Evolutionary conservation across 1,140 invertebrate species (phyloP).

Genomic region (Zaprionus africanus): DNA sequence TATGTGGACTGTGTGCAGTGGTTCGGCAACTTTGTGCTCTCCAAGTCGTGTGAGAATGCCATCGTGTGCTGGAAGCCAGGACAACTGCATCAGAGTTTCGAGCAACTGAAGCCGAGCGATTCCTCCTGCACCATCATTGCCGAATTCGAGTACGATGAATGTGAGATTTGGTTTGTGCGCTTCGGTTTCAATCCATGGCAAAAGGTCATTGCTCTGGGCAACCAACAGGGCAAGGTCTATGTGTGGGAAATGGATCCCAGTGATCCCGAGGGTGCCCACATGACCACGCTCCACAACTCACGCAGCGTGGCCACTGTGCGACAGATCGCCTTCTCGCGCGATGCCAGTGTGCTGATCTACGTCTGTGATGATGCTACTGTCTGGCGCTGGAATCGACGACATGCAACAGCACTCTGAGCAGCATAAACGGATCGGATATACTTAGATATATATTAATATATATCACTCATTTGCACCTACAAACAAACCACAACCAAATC

Average conservation of each 20-base stretch:
- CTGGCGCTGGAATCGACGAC: constrained; percentile 94
- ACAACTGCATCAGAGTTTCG: constrained; percentile 69
- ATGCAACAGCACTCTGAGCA: constrained; percentile 48
- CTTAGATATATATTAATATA: not conserved
- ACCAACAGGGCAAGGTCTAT: constrained; percentile 95
- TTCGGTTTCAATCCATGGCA: constrained; percentile 97
- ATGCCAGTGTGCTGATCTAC: constrained; percentile 91
- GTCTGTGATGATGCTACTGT: constrained; percentile 94
- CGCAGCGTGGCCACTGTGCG: constrained; percentile 94
- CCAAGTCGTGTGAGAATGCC: constrained; percentile 98
- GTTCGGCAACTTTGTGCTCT: constrained; percentile 98
- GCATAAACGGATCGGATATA: not conserved
- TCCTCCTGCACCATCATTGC: constrained; percentile 87
- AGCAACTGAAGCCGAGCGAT: constrained; percentile 73
- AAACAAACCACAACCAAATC: constrained; percentile 67
- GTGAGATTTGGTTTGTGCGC: constrained; percentile 99
- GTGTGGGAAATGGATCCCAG: constrained; percentile 97
- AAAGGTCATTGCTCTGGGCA: constrained; percentile 93
- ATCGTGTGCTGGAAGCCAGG: constrained; percentile 87
- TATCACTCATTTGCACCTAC: not conserved
- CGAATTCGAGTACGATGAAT: constrained; percentile 97
- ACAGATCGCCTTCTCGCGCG: constrained; percentile 94
- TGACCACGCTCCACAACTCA: constrained; percentile 92
- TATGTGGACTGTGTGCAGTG: constrained; percentile 99
- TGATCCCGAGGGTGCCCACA: constrained; percentile 90